Evolutionary conservation across 2,888 invertebrate genomes (phyloP).

Genomic region (Drosophila neonasuta): DNA sequence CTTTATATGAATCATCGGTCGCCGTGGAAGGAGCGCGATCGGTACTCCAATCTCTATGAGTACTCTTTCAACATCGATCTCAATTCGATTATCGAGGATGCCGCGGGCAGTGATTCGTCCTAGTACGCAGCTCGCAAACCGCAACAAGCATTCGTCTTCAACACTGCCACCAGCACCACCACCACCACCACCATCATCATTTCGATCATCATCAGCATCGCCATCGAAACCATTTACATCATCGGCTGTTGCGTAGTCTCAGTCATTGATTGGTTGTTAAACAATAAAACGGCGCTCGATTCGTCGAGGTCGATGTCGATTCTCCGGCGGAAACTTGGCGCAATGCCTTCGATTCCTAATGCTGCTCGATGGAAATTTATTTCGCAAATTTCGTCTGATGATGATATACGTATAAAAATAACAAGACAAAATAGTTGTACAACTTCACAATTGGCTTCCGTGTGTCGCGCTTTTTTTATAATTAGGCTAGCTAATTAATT

Average conservation of each 20-base stretch:
- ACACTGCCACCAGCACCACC: conserved; percentile 48
- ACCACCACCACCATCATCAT: not conserved
- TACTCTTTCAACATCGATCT: conserved; percentile 82
- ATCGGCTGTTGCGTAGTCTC: conserved; percentile 17
- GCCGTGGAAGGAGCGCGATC: conserved; percentile 82
- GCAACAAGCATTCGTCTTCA: conserved; percentile 26
- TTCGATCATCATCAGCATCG: not conserved
- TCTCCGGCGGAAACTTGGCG: conserved; percentile 37
- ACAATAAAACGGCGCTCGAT: conserved; percentile 34
- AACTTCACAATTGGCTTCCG: conserved; percentile 51
- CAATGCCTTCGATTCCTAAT: conserved; percentile 56
- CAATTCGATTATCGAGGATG: conserved; percentile 83
- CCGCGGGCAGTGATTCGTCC: conserved; percentile 82
- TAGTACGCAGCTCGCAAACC: conserved; percentile 80
- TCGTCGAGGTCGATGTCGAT: conserved; percentile 14
- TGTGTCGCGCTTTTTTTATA: conserved; percentile 53
- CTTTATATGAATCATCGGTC: conserved; percentile 82
- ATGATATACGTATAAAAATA: not conserved
- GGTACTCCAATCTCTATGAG: conserved; percentile 82
- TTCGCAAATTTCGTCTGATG: conserved; percentile 10
- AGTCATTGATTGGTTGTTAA: conserved; percentile 72
- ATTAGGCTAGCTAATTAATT: conserved; percentile 27
- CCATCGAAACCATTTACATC: not conserved
- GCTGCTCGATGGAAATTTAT: conserved; percentile 38
- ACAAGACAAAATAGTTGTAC: not conserved